A percentile compares a stretch with the other conserved stretches of the same genome.
Evolutionary conservation across 2,113 vertebrate species (phyloP).

Genomic region (Pelmatolapia mariae): DNA sequence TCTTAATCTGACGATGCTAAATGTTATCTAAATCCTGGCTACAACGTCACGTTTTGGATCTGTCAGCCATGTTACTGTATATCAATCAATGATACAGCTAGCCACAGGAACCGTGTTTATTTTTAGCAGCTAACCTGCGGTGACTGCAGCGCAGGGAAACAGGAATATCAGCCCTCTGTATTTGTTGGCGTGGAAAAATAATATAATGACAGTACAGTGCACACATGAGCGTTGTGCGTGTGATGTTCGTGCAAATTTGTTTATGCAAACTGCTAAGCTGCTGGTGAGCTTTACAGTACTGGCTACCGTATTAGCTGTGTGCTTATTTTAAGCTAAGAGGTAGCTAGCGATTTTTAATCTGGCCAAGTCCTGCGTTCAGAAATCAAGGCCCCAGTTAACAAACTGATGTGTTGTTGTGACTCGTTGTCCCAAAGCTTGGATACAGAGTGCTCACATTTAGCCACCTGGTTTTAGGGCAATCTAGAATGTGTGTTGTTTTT

Average conservation of each 20-base stretch:
- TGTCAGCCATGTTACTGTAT: constrained; percentile 69
- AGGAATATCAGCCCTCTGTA: neutral
- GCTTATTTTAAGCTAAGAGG: constrained; percentile 20
- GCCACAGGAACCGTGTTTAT: constrained; percentile 61
- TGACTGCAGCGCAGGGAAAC: constrained; percentile 23
- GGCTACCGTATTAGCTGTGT: constrained; percentile 18
- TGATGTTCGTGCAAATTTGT: neutral
- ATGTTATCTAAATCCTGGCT: neutral
- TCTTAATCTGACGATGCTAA: neutral
- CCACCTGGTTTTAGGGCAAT: neutral
- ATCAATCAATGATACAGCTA: constrained; percentile 67
- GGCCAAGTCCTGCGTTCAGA: neutral
- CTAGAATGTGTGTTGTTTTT: neutral
- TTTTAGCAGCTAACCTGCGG: constrained; percentile 64
- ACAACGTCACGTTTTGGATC: constrained; percentile 39
- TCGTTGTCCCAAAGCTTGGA: neutral
- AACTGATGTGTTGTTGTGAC: neutral
- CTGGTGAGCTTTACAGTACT: neutral
- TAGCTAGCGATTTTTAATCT: constrained; percentile 29
- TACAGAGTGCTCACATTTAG: neutral
- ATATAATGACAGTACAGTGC: neutral
- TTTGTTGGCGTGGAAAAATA: neutral
- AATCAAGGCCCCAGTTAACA: constrained; percentile 8
- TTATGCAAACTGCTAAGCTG: neutral
- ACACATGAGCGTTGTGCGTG: neutral